Conservation (phyloP, 2,113 vertebrate genomes). For the Caloenas nicobarica region DNA sequence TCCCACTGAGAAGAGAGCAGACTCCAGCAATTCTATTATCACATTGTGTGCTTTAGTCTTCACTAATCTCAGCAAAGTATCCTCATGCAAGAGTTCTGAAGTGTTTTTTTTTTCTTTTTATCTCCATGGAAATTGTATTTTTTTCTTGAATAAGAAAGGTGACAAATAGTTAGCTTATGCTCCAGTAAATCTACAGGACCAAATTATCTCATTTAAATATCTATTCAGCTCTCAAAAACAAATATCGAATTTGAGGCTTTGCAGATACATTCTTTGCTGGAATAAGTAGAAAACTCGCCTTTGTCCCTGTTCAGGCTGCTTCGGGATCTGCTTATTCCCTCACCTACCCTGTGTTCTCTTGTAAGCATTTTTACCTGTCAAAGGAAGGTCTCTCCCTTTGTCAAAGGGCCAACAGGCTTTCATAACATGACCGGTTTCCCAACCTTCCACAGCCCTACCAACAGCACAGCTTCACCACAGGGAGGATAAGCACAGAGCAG, state of each 20-base stretch:
- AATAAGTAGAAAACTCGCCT: neutral
- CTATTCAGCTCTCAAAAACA: constrained; percentile 32
- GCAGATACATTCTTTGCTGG: neutral
- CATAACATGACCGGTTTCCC: neutral
- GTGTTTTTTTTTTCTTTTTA: neutral
- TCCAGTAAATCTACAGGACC: constrained; percentile 17
- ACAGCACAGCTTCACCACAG: neutral
- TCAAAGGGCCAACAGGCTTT: constrained; percentile 57
- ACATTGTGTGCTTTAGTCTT: constrained; percentile 67
- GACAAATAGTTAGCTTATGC: neutral
- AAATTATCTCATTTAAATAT: constrained; percentile 44
- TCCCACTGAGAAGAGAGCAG: constrained; percentile 38
- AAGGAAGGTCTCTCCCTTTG: constrained; percentile 60
- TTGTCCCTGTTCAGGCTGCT: neutral
- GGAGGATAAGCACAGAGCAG: neutral
- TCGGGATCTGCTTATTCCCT: constrained; percentile 39
- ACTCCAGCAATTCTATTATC: constrained; percentile 65
- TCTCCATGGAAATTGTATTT: constrained; percentile 47
- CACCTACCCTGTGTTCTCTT: constrained; percentile 31
- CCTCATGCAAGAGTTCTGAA: constrained; percentile 52
- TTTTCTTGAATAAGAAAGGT: constrained; percentile 9
- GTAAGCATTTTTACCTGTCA: constrained; percentile 66
- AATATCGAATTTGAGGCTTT: constrained; percentile 18
- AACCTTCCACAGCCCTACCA: neutral
- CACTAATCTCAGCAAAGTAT: constrained; percentile 68